Evolutionary conservation across 2,888 invertebrate genomes (phyloP).

Genomic region (Heliconius ethilla): DNA sequence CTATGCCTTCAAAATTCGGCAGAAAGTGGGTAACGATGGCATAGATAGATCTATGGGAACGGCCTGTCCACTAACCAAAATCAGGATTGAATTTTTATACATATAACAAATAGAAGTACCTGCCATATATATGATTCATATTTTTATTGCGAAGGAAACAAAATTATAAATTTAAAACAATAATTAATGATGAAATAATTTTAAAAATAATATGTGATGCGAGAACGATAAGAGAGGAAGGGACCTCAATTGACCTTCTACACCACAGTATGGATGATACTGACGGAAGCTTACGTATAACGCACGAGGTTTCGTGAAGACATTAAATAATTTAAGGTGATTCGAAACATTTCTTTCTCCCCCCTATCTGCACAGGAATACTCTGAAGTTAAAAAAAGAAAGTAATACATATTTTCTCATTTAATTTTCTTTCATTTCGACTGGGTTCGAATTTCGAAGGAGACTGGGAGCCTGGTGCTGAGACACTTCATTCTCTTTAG

Average conservation of each 20-base stretch:
- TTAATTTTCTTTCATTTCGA: background rate
- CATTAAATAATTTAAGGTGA: background rate
- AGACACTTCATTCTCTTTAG: too few relatives aligned
- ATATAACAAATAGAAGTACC: background rate
- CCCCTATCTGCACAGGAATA: too few relatives aligned
- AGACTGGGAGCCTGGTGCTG: too few relatives aligned
- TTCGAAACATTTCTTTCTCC: background rate
- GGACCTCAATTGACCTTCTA: background rate
- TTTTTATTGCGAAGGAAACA: background rate
- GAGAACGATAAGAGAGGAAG: constrained; percentile 1
- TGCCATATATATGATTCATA: too few relatives aligned
- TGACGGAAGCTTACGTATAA: background rate
- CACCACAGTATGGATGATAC: background rate
- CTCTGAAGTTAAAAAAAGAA: too few relatives aligned
- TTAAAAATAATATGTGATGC: background rate
- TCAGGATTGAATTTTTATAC: too few relatives aligned
- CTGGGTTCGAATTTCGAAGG: background rate
- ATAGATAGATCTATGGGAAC: too few relatives aligned
- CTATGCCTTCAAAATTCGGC: background rate
- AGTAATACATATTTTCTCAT: too few relatives aligned
- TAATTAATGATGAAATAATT: background rate
- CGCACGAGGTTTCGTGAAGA: background rate
- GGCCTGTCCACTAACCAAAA: too few relatives aligned
- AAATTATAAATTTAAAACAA: background rate
- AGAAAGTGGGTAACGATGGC: background rate